Conservation (phyloP, 2,113 vertebrate species). For the Pelobates fuscus region DNA sequence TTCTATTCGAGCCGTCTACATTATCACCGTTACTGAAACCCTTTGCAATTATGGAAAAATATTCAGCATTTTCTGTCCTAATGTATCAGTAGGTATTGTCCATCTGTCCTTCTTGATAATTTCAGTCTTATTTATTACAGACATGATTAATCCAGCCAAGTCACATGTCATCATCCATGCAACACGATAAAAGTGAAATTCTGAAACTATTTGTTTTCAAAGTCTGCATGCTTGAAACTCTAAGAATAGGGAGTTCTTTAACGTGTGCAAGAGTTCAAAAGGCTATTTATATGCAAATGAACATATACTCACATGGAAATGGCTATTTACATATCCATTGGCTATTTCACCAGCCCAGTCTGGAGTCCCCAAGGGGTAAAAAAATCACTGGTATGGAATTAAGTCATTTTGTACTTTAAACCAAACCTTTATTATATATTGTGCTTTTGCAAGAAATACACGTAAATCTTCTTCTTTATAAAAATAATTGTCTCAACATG, state of each 20-base stretch:
- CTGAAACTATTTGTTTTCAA: neutral
- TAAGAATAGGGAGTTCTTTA: neutral
- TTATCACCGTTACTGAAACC: too few relatives aligned
- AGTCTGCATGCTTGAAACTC: slow-evolving; percentile 3
- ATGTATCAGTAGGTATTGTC: too few relatives aligned
- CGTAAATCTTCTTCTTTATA: too few relatives aligned
- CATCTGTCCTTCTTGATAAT: slow-evolving; percentile 5
- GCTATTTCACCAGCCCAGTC: slow-evolving; percentile 1
- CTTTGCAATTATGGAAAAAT: too few relatives aligned
- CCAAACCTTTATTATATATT: slow-evolving; percentile 13
- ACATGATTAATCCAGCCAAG: neutral
- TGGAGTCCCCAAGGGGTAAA: slow-evolving; percentile 1
- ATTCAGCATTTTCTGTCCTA: too few relatives aligned
- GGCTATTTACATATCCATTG: slow-evolving; percentile 31
- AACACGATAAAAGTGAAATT: neutral
- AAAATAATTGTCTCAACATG: too few relatives aligned
- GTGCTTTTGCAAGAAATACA: neutral
- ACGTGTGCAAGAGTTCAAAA: neutral
- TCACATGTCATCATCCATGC: neutral
- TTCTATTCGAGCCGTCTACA: too few relatives aligned
- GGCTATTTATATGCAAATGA: slow-evolving; percentile 38
- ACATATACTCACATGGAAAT: slow-evolving; percentile 17
- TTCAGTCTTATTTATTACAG: neutral
- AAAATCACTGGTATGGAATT: neutral
- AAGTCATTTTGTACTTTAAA: slow-evolving; percentile 1